Evolutionary conservation across 2,888 invertebrate genomes (phyloP).

Genomic region (Meiosimyza decipiens): DNA sequence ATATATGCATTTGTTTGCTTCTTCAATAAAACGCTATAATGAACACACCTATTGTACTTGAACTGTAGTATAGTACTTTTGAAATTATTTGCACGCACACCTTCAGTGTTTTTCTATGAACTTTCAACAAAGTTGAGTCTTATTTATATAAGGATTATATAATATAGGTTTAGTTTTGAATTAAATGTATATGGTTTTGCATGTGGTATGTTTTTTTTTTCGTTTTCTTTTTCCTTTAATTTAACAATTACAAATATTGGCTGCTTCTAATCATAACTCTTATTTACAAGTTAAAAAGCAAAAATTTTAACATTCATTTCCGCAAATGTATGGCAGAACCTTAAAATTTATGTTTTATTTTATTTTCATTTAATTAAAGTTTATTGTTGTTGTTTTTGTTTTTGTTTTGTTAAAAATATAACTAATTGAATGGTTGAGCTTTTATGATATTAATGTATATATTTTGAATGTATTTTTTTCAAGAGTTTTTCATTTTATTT

Average conservation of each 20-base stretch:
- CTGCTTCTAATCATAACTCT: slow-evolving; percentile 9
- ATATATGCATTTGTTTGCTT: slow-evolving; percentile 50
- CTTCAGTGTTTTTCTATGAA: slow-evolving; percentile 52
- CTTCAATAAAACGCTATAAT: slow-evolving; percentile 16
- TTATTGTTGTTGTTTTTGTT: slow-evolving; percentile 9
- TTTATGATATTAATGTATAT: neutral
- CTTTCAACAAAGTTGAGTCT: slow-evolving; percentile 41
- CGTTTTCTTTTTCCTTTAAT: slow-evolving; percentile 18
- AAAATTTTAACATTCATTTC: neutral
- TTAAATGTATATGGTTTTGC: slow-evolving; percentile 38
- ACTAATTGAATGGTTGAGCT: slow-evolving; percentile 13
- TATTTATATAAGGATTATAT: slow-evolving; percentile 8
- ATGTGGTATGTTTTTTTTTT: slow-evolving; percentile 12
- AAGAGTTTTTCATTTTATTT: neutral
- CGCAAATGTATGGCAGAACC: too few species aligned
- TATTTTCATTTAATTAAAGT: slow-evolving; percentile 12
- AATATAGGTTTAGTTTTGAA: slow-evolving; percentile 31
- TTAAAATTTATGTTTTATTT: neutral
- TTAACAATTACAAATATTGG: slow-evolving; percentile 17
- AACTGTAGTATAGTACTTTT: slow-evolving; percentile 31
- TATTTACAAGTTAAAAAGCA: slow-evolving; percentile 25
- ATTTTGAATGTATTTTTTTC: neutral
- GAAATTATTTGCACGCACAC: slow-evolving; percentile 52
- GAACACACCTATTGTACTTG: neutral
- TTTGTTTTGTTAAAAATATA: slow-evolving; percentile 13